Evolutionary conservation across 2,113 vertebrate species (phyloP).

Genomic region (Saguinus midas): DNA sequence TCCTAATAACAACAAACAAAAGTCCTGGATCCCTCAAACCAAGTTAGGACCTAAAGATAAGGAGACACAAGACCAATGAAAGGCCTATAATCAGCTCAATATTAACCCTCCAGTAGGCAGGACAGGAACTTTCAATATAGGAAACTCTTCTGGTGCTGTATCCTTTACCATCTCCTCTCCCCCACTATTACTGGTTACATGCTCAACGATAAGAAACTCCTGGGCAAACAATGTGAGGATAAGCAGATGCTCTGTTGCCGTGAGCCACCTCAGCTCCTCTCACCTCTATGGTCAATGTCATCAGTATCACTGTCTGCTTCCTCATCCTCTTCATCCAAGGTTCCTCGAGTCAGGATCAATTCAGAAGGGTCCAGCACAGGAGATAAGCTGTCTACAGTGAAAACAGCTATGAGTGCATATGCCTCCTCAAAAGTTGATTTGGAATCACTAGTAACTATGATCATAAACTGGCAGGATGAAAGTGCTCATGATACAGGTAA

Average conservation of each 20-base stretch:
- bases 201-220: not conserved
- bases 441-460: not conserved
- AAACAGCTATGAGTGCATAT: conserved; percentile 30
- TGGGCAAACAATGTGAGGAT: not conserved
- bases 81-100: not conserved
- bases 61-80: not conserved
- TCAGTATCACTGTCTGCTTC: conserved; percentile 93
- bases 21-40: not conserved
- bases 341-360: conserved; percentile 93
- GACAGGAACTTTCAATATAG: not conserved
- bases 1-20: not conserved
- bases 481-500: not conserved
- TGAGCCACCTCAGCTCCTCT: conserved; percentile 58
- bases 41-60: not conserved
- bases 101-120: not conserved
- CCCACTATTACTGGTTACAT: not conserved
- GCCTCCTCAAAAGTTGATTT: not conserved
- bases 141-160: not conserved
- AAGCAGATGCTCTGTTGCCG: not conserved
- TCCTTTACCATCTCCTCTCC: not conserved
- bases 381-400: conserved; percentile 63
- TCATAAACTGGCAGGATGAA: not conserved
- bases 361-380: conserved; percentile 87
- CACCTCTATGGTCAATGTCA: conserved; percentile 94
- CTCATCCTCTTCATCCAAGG: conserved; percentile 87